Evolutionary conservation across 2,113 vertebrate species (phyloP), one percentile per base, ranked within the genome.

Genomic region (Edolisoma coerulescens): DNA sequence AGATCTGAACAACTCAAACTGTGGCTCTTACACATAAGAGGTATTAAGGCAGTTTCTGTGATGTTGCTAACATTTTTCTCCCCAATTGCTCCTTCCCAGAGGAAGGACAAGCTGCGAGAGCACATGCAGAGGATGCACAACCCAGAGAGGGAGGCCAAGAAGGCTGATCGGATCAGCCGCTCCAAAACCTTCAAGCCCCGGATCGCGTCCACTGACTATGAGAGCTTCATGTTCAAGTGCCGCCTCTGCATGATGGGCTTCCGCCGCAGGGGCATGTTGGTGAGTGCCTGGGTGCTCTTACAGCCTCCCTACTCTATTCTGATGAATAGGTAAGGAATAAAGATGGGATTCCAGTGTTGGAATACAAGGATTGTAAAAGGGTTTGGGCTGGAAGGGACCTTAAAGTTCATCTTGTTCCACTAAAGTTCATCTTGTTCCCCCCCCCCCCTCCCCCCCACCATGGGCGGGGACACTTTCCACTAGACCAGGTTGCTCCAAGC

Each of bases 111-210:
- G 74, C 97, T 99, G 44, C 98, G 99, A 50, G 99, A 99, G 89
- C 99, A 99, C 97, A 99, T 99, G 99, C 99, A 99, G 84, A 98
- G 99, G 39, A 99, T 99, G 99, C 99, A 99, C 95, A 99, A 99
- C 83, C 99, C 99, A 0, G 99, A 99, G 92, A 98, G 99, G 39
- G 99, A 99, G 91, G 99, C 99, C 77, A 99, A 99, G 98, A 99
- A 99, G 92, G 99, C 99, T 0, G 99, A 99, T 92, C 98, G 99
- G 16, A 98, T 98, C 86, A 99, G 99, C 87, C 99, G 99, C 85
- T 98, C 99, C 41, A 99, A 99, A 94, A 97, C 99, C 1, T 98
- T 99, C 95, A 99, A 99, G 80, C 98, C 99, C 13, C 99, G 99
- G 8, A 98, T 99, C 10, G 99, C 99, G 1, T 98, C 99, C 93